Conservation (phyloP, 2,797 vertebrate genomes). For the Taenioides sp. region DNA sequence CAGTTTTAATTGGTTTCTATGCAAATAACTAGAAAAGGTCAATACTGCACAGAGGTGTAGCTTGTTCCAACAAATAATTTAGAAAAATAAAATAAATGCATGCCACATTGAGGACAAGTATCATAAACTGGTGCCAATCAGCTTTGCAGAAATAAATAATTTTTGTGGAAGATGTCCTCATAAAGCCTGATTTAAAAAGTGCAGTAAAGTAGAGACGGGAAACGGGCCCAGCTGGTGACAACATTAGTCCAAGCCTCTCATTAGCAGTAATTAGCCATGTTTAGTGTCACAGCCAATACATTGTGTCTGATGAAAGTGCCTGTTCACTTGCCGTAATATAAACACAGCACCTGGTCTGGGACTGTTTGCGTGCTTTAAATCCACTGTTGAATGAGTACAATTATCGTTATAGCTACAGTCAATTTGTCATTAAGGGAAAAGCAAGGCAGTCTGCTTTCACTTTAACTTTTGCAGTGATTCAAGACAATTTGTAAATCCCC, state of each 20-base stretch:
- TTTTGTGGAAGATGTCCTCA: slow-evolving; percentile 1
- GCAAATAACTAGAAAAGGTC: slow-evolving; percentile 64
- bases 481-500: not conserved
- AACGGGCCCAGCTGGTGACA: slow-evolving; percentile 64
- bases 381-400: slow-evolving; percentile 54
- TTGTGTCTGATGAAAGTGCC: slow-evolving; percentile 64
- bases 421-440: slow-evolving; percentile 49
- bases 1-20: slow-evolving; percentile 66
- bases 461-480: not conserved
- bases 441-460: not conserved
- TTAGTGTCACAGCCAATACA: slow-evolving; percentile 72
- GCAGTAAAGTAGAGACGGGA: slow-evolving; percentile 33
- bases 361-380: slow-evolving; percentile 19
- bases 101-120: slow-evolving; percentile 10
- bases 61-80: slow-evolving; percentile 23
- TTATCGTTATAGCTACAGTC: slow-evolving; percentile 43
- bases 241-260: slow-evolving; percentile 68
- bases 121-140: not conserved
- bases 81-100: not conserved
- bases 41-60: slow-evolving; percentile 14
- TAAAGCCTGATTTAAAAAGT: slow-evolving; percentile 27
- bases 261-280: slow-evolving; percentile 73
- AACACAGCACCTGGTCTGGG: slow-evolving; percentile 63
- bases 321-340: slow-evolving; percentile 48
- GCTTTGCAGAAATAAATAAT: not conserved